Base-by-base conservation (phyloP, 2,113 vertebrate species). In the Mus spicilegus region DNA sequence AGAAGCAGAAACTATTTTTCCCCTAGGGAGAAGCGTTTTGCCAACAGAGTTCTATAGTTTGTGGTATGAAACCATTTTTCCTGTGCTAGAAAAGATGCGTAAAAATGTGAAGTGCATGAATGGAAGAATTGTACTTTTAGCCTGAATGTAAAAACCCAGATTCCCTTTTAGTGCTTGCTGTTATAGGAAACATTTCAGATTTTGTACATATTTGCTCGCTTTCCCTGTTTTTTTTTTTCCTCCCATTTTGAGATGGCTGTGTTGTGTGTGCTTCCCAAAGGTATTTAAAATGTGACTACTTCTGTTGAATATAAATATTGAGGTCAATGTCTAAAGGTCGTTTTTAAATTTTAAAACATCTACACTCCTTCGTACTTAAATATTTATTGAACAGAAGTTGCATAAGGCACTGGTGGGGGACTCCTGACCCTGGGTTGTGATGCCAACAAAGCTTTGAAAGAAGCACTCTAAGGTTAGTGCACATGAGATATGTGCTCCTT, bases 221-320 rank as follows among this genome's bases (percentile, higher is more conserved):
- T 5, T 51, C 51, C 11, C 51, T 51, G 7, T 51, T 11, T 56
- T 12, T 56, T 16, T 70, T 72, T 70, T 39, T 90, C 26, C 85
- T 82, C 49, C 86, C 84, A 36, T 93, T 94, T 97, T 69, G 39
- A 96, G 91, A 95, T 91, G 92, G 77, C 94, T 97, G 63, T 56
- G 90, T 69, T 87, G 58, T 91, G 93, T 95, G 70, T 92, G 95
- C 80, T 96, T 95, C 90, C 90, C 90, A 67, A 89, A 96, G 95
- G 61, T 94, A 97, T 95, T 98, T 93, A 96, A 94, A 95, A 97
- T 92, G 90, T 92, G 90, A 95, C 69, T 89, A 69, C 90, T 89
- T 97, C 91, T 88, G 72, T 95, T 87, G 94, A 98, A 98, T 98
- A 94, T 96, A 98, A 97, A 98, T 97, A 96, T 95, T 96, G 94